These are phyloP conservation scores for Abrostola tripartita DNA, from an alignment of 2,888 invertebrate species.

Conservation along the genomic window DNA sequence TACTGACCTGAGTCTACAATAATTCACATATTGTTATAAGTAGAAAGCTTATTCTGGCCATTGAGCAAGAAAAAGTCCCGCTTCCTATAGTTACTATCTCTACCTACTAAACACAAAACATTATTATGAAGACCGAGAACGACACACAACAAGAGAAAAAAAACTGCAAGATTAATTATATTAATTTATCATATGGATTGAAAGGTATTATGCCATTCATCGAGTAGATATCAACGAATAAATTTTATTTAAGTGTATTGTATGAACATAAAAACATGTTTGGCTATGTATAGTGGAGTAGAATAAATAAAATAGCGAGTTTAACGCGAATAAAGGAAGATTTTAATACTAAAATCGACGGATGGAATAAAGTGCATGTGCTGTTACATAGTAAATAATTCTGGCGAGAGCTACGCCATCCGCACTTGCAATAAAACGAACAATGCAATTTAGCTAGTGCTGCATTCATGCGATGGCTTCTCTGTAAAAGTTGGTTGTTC, in stretches of 20 bases:
- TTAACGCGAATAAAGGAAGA: conserved; percentile 70
- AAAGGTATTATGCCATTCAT: too few species aligned
- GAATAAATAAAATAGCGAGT: conserved; percentile 53
- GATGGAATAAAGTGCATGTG: conserved; percentile 83
- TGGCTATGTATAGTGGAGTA: conserved; percentile 22
- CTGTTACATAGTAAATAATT: conserved; percentile 87
- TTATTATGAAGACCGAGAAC: too few species aligned
- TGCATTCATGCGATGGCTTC: conserved; percentile 79
- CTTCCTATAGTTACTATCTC: too few species aligned
- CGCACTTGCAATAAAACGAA: conserved; percentile 85
- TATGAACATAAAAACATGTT: conserved; percentile 14
- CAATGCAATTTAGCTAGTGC: conserved; percentile 86
- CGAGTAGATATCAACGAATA: not conserved
- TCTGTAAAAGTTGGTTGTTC: conserved; percentile 75
- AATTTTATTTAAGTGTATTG: conserved; percentile 3
- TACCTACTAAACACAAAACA: too few species aligned
- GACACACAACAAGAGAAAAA: too few species aligned
- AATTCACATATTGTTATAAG: too few species aligned
- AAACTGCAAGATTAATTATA: too few species aligned
- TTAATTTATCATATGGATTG: too few species aligned
- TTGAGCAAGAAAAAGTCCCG: too few species aligned
- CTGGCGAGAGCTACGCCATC: conserved; percentile 80
- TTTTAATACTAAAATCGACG: conserved; percentile 79
- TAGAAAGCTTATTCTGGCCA: too few species aligned
- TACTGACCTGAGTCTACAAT: too few species aligned